phyloP scores from a whole-genome alignment of 1,140 invertebrate genomes.

The Trinorchestia longiramus region DNA sequence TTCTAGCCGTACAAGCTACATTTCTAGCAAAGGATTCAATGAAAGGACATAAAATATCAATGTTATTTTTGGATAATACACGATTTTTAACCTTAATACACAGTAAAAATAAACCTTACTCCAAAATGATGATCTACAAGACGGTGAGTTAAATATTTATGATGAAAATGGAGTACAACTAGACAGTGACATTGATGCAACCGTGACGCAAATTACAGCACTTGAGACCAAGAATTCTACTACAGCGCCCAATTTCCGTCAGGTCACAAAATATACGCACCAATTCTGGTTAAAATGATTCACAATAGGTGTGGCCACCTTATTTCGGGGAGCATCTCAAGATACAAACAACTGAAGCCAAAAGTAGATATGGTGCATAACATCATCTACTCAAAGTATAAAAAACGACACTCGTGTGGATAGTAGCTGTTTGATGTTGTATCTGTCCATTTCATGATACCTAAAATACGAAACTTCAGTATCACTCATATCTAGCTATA shows the following conservation, averaged over 20 bases:
- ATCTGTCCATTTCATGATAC: too few species aligned
- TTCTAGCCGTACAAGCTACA: not conserved
- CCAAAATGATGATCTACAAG: not conserved
- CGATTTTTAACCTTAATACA: not conserved
- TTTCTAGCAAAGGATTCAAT: not conserved
- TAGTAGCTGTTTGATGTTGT: too few species aligned
- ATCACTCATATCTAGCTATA: too few species aligned
- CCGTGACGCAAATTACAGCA: too few species aligned
- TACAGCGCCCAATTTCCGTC: not conserved
- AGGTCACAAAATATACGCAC: not conserved
- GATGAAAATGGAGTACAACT: not conserved
- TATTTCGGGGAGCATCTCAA: not conserved
- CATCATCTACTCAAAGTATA: too few species aligned
- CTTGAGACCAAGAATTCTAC: not conserved
- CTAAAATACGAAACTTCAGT: too few species aligned
- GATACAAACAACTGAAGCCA: not conserved
- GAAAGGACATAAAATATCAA: not conserved
- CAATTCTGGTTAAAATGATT: not conserved
- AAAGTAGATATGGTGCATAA: not conserved
- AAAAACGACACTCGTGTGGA: too few species aligned
- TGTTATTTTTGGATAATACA: conserved; percentile 10
- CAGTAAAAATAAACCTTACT: conserved; percentile 2
- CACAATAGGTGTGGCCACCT: too few species aligned
- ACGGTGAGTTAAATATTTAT: not conserved
- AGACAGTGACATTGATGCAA: not conserved